Percentiles rank a stretch among this genome's conserved stretches.
These are phyloP conservation scores for Prunella strophiata DNA, from an alignment of 2,797 vertebrate species.

Conservation along the genomic window DNA sequence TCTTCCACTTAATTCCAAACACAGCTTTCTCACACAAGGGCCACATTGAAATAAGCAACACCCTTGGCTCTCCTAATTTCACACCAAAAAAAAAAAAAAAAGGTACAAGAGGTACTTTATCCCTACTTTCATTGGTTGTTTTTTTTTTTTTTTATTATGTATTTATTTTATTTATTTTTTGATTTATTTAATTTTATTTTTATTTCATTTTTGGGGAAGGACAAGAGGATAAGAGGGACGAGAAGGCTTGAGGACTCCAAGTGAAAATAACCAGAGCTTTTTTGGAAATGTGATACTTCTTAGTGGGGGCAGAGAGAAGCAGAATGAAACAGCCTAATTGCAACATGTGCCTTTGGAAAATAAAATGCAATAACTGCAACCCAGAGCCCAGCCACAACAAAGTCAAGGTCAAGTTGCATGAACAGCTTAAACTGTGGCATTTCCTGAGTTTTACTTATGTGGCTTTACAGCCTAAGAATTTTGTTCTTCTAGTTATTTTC, in stretches of 20 bases:
- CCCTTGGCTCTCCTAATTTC: neutral
- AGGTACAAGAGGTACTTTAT: neutral
- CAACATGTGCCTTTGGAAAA: slow-evolving; percentile 22
- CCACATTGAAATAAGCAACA: neutral
- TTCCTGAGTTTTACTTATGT: slow-evolving; percentile 22
- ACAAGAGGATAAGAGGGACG: neutral
- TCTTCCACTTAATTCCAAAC: neutral
- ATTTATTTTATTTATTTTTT: no score
- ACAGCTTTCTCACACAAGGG: neutral
- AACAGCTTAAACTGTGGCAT: slow-evolving; percentile 24
- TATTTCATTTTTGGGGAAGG: neutral
- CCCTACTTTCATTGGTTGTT: neutral
- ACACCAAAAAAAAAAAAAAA: accelerated
- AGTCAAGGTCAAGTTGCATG: slow-evolving; percentile 24
- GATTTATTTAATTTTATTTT: neutral
- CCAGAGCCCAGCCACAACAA: neutral
- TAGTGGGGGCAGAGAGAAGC: neutral
- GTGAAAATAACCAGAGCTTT: neutral
- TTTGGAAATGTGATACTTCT: neutral
- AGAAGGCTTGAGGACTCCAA: neutral
- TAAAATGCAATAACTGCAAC: neutral
- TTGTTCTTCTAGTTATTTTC: neutral
- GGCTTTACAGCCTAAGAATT: neutral
- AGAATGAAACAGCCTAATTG: neutral
- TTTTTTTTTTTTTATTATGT: no score